These are phyloP conservation scores for Coryphaenoides rupestris DNA, from an alignment of 2,113 vertebrate species.

Conservation along the genomic window DNA sequence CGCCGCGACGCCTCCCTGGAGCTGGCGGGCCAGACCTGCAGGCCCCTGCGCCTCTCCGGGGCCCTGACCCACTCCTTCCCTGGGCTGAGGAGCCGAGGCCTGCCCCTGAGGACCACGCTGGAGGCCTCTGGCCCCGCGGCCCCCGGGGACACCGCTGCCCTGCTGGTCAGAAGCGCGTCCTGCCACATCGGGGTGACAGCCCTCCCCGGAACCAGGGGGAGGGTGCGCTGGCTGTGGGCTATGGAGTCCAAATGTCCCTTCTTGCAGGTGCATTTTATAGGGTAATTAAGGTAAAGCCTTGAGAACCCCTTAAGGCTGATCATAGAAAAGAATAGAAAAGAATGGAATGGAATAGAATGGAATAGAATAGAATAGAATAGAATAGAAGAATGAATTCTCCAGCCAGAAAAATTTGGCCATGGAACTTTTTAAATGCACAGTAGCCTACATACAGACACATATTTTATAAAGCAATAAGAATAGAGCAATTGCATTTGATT, in stretches of 20 bases:
- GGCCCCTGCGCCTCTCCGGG: constrained; percentile 54
- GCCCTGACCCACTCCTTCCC: constrained; percentile 66
- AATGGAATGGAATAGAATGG: no score
- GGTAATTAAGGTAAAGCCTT: not conserved
- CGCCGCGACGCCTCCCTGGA: constrained; percentile 55
- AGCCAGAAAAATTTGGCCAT: no score
- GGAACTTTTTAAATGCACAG: not conserved
- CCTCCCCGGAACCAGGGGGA: constrained; percentile 34
- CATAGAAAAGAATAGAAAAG: no score
- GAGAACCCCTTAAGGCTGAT: not conserved
- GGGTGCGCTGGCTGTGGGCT: constrained; percentile 64
- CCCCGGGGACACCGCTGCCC: constrained; percentile 32
- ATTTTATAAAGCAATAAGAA: no score
- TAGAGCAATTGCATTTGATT: not conserved
- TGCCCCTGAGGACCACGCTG: constrained; percentile 62
- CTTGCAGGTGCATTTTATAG: constrained; percentile 55
- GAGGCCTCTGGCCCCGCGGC: constrained; percentile 44
- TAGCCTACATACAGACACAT: no score
- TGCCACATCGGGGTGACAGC: constrained; percentile 68
- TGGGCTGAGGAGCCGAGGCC: constrained; percentile 56
- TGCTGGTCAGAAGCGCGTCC: constrained; percentile 67
- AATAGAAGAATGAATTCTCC: no score
- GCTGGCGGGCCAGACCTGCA: constrained; percentile 59
- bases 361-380: no score
- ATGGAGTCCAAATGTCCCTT: constrained; percentile 63